Evolutionary conservation across 2,888 invertebrate genomes (phyloP), one percentile per base, ranked within the genome.

Genomic region (Idaea straminata): DNA sequence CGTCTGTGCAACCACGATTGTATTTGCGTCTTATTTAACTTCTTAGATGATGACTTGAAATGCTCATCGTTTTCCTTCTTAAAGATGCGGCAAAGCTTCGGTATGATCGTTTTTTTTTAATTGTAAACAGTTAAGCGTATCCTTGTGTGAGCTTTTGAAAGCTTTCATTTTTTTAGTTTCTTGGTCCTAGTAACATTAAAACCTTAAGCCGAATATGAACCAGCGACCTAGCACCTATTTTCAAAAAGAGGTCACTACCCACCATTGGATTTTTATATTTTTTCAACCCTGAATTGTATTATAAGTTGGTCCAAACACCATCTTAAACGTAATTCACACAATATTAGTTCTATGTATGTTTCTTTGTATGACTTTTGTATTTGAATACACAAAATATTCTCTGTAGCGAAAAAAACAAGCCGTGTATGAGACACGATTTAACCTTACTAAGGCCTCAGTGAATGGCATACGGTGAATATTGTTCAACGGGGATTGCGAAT

Each of bases 21-120:
- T 69, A 69, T 71, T 64, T 72, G 70, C 73, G 72, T 74, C 72
- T 72, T 74, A 69, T 62, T 65, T 63, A 47, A 47, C 64, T 64
- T 64, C 61, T 64, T 47, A 3, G 47, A 47, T 2, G 47, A 47
- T 13, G 35, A 59, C 7, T 36, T 62, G 47, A 57, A 61, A 62
- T 59, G 35, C 38, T 47, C 35, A 3, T 35, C 59, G 25, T 59
- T 38, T 25, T 63, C 59, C 38, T 38, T 7, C 59, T 5, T 15
- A 59, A 38, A 62, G 38, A 47, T n/a, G 57, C 35, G 25, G 3
- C 10, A 47, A 47, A 47, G 47, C 6, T 47, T 47, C 13, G 25
- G 25, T 47, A 47, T 47, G 10, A 3, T 2, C 6, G 7, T 13
- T 13, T 47, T 36, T 0, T 47, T 38, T 38, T 6, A 38, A 38